These are phyloP conservation scores for Lophochroa leadbeateri DNA, from an alignment of 2,113 vertebrate genomes.

Conservation along the genomic window DNA sequence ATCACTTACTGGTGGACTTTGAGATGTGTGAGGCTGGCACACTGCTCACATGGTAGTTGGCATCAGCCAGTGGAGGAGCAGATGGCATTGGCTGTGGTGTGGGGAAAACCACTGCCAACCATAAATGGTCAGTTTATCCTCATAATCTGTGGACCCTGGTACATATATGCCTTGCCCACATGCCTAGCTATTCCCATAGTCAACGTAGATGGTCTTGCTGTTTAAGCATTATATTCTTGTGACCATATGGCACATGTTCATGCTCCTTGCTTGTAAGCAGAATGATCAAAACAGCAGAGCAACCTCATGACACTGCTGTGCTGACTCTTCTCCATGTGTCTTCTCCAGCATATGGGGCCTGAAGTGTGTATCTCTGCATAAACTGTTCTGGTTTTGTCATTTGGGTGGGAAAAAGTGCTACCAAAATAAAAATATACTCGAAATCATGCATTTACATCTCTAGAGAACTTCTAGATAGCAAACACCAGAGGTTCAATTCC, in stretches of 20 bases:
- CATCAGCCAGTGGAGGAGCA: neutral
- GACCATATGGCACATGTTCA: neutral
- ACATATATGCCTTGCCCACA: neutral
- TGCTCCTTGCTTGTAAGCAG: neutral
- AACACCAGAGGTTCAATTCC: neutral
- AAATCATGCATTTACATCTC: neutral
- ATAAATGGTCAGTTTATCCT: neutral
- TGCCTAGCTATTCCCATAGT: neutral
- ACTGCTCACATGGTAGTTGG: neutral
- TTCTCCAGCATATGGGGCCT: neutral
- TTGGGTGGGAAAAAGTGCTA: neutral
- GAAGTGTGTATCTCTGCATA: neutral
- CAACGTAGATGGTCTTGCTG: neutral
- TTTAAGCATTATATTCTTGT: neutral
- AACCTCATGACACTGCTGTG: neutral
- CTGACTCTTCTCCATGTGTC: neutral
- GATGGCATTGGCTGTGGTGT: fast-evolving
- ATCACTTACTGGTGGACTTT: neutral
- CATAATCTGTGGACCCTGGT: neutral
- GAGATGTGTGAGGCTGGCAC: neutral
- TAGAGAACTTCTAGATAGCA: neutral
- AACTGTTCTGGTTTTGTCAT: neutral
- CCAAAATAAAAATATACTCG: neutral
- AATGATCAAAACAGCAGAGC: neutral
- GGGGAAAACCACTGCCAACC: neutral